Evolutionary conservation across 2,797 vertebrate genomes (phyloP).

Genomic region (Acanthurus leucopareius): DNA sequence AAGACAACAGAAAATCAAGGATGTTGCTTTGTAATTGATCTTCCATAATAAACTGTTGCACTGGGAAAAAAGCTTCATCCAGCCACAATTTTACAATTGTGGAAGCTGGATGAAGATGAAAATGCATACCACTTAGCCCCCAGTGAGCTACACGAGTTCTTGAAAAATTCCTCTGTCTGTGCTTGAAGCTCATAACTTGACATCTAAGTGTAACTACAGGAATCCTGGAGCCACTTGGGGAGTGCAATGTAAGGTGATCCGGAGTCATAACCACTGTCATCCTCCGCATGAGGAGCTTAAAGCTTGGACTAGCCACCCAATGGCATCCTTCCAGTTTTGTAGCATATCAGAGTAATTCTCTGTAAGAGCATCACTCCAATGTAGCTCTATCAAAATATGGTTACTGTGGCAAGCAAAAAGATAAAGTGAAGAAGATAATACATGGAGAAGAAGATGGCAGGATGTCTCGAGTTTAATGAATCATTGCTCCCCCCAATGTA

Average conservation of each 20-base stretch:
- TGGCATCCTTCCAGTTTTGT: slow-evolving; percentile 51
- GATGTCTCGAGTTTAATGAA: slow-evolving; percentile 12
- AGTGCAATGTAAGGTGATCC: slow-evolving; percentile 67
- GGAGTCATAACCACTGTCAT: slow-evolving; percentile 58
- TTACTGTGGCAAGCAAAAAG: slow-evolving; percentile 43
- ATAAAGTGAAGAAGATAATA: slow-evolving; percentile 24
- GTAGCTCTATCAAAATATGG: slow-evolving; percentile 23
- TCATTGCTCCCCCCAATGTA: no score
- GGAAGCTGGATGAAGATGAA: slow-evolving; percentile 8
- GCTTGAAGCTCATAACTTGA: slow-evolving; percentile 44
- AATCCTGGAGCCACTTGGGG: slow-evolving; percentile 57
- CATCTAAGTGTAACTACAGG: slow-evolving; percentile 57
- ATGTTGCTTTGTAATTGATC: background rate
- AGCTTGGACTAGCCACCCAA: slow-evolving; percentile 31
- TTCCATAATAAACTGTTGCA: background rate
- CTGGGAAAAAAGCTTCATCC: slow-evolving; percentile 14
- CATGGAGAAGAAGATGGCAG: slow-evolving; percentile 15
- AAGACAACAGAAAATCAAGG: background rate
- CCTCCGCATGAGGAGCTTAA: slow-evolving; percentile 36
- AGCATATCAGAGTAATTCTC: slow-evolving; percentile 45
- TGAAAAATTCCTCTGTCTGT: slow-evolving; percentile 55
- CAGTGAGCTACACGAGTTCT: slow-evolving; percentile 40
- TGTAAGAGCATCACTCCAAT: slow-evolving; percentile 30
- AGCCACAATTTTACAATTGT: slow-evolving; percentile 27
- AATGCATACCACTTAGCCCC: slow-evolving; percentile 19